phyloP scores from a whole-genome alignment of 2,888 invertebrate species.

The Protophormia terraenovae region DNA sequence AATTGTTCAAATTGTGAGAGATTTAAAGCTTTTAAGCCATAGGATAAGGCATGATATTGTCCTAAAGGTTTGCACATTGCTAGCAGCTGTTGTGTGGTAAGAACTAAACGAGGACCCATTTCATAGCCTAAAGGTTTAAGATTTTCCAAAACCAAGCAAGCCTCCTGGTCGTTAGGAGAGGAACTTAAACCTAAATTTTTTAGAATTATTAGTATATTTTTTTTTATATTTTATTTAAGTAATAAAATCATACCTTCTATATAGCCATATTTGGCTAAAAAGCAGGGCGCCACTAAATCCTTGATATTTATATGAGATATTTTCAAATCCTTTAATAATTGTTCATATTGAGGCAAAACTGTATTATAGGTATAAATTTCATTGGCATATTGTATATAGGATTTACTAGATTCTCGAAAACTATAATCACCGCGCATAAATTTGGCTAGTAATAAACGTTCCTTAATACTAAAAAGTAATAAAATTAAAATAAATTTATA shows the following conservation, averaged over 20 bases:
- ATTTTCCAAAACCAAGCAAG: constrained; percentile 76
- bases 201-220: no score
- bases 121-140: constrained; percentile 74
- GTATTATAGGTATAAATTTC: constrained; percentile 77
- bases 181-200: no score
- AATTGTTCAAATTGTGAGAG: constrained; percentile 73
- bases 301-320: constrained; percentile 50
- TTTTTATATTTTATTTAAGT: no score
- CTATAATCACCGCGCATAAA: constrained; percentile 78
- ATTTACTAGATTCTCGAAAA: constrained; percentile 76
- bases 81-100: constrained; percentile 75
- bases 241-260: no score
- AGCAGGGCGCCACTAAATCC: constrained; percentile 74
- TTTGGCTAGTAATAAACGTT: constrained; percentile 74
- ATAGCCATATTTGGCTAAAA: constrained; percentile 74
- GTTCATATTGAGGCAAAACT: constrained; percentile 75
- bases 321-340: constrained; percentile 71
- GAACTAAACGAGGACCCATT: constrained; percentile 74
- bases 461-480: constrained; percentile 25
- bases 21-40: constrained; percentile 73
- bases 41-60: constrained; percentile 77
- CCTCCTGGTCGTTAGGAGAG: constrained; percentile 69
- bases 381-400: constrained; percentile 77
- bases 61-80: constrained; percentile 75
- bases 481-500: neutral